Conservation (phyloP, 2,888 invertebrate genomes). For the Carterocephalus palaemon region DNA sequence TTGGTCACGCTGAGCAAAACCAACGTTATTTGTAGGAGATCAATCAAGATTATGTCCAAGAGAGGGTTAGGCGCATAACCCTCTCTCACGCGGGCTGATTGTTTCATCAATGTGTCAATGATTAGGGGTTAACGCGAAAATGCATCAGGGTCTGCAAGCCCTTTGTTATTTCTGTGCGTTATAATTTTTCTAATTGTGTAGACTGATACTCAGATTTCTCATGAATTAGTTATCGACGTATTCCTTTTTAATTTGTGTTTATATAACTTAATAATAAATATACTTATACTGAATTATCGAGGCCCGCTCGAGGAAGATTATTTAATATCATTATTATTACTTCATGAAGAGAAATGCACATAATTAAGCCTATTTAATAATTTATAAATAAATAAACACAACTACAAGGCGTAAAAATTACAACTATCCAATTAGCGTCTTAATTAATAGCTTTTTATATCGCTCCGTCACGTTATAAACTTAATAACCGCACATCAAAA, state of each 20-base stretch:
- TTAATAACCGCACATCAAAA: conserved; percentile 12
- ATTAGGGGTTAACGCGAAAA: conserved; percentile 58
- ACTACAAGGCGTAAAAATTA: background rate
- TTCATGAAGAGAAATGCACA: too few relatives aligned
- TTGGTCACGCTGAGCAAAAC: conserved; percentile 49
- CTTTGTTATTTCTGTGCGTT: conserved; percentile 33
- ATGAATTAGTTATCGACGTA: conserved; percentile 1
- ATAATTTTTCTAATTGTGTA: conserved; percentile 16
- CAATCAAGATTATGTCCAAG: conserved; percentile 76
- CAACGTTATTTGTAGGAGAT: conserved; percentile 72
- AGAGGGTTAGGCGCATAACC: conserved; percentile 42
- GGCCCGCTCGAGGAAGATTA: too few relatives aligned
- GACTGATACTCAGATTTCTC: too few relatives aligned
- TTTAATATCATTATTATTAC: too few relatives aligned
- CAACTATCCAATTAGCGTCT: conserved; percentile 13
- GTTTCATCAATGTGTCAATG: conserved; percentile 68
- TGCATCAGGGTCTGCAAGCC: conserved; percentile 9
- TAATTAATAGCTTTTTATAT: conserved; percentile 10
- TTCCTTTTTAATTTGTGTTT: too few relatives aligned
- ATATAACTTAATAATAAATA: too few relatives aligned
- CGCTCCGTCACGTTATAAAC: conserved; percentile 5
- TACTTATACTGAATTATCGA: too few relatives aligned
- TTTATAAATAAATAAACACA: too few relatives aligned
- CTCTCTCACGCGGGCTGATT: conserved; percentile 54
- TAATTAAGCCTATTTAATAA: too few relatives aligned